A percentile compares a stretch with the other conserved stretches of the same genome.
phyloP scores from a whole-genome alignment of 1,140 invertebrate genomes.

The Drosophila gunungcola region DNA sequence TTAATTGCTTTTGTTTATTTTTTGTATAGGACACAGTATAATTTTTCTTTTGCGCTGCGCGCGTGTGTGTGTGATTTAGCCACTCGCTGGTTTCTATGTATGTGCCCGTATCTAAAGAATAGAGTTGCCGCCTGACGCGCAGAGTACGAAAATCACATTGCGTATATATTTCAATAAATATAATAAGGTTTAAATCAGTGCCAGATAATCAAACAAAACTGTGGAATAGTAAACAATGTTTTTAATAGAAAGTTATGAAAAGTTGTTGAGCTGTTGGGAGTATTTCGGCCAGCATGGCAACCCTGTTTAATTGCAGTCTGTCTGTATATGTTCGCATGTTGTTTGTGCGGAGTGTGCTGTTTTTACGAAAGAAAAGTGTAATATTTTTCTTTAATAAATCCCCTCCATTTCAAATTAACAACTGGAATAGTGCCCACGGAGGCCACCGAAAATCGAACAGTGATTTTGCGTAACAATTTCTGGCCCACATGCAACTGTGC shows the following conservation, averaged over 20 bases:
- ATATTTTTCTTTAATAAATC: slow-evolving; percentile 16
- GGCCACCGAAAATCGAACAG: slow-evolving; percentile 14
- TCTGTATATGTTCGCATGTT: slow-evolving; percentile 78
- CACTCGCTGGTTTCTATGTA: slow-evolving; percentile 60
- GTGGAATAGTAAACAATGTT: not conserved
- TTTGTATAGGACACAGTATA: slow-evolving; percentile 75
- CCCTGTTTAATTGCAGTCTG: slow-evolving; percentile 80
- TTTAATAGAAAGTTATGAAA: not conserved
- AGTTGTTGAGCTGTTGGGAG: not conserved
- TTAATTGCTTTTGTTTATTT: slow-evolving; percentile 83
- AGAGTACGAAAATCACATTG: slow-evolving; percentile 18
- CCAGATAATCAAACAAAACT: not conserved
- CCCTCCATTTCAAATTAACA: not conserved
- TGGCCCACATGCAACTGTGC: slow-evolving; percentile 77
- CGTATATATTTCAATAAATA: slow-evolving; percentile 1
- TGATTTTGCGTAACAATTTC: slow-evolving; percentile 73
- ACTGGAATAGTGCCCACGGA: not conserved
- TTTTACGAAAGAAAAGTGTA: slow-evolving; percentile 41
- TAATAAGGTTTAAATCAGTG: no score
- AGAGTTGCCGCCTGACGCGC: slow-evolving; percentile 38
- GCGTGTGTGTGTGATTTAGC: slow-evolving; percentile 53
- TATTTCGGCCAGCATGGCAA: slow-evolving; percentile 52
- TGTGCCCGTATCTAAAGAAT: slow-evolving; percentile 68
- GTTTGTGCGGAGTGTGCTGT: slow-evolving; percentile 77
- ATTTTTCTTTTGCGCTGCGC: slow-evolving; percentile 80